Evolutionary conservation across 2,113 vertebrate species (phyloP).

Genomic region (Thermophis baileyi): DNA sequence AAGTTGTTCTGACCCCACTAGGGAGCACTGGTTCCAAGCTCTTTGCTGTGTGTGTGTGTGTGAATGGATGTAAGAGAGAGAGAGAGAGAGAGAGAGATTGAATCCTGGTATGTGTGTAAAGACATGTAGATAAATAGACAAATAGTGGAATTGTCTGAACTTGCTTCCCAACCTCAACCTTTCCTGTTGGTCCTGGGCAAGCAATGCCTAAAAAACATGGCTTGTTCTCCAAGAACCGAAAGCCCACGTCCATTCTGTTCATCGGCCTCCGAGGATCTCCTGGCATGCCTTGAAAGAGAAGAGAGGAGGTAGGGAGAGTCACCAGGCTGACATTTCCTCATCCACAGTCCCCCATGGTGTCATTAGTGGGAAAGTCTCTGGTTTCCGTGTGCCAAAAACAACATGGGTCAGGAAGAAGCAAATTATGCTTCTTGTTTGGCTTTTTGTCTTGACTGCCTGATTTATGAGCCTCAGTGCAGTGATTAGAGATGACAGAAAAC

Average conservation of each 20-base stretch:
- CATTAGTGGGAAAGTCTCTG: constrained; percentile 60
- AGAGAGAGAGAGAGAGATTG: neutral
- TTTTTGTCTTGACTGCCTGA: constrained; percentile 50
- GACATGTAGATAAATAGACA: neutral
- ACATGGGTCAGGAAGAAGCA: constrained; percentile 68
- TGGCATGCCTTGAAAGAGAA: constrained; percentile 52
- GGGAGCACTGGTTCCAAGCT: neutral
- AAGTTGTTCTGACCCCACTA: neutral
- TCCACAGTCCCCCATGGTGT: constrained; percentile 31
- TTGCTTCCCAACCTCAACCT: neutral
- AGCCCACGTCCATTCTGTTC: neutral
- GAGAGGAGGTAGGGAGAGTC: constrained; percentile 35
- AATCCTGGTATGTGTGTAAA: neutral
- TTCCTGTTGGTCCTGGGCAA: neutral
- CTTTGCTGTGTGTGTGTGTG: neutral
- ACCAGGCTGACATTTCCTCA: neutral
- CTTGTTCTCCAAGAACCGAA: neutral
- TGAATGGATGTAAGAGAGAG: neutral
- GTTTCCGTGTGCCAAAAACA: constrained; percentile 57
- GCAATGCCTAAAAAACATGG: neutral
- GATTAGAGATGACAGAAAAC: constrained; percentile 73
- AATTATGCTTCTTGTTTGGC: constrained; percentile 55
- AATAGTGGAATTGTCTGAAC: neutral
- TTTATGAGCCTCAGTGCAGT: constrained; percentile 60
- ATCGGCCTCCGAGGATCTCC: neutral